Evolutionary conservation across 1,140 invertebrate genomes (phyloP).

Genomic region (Platyscapa corneri): DNA sequence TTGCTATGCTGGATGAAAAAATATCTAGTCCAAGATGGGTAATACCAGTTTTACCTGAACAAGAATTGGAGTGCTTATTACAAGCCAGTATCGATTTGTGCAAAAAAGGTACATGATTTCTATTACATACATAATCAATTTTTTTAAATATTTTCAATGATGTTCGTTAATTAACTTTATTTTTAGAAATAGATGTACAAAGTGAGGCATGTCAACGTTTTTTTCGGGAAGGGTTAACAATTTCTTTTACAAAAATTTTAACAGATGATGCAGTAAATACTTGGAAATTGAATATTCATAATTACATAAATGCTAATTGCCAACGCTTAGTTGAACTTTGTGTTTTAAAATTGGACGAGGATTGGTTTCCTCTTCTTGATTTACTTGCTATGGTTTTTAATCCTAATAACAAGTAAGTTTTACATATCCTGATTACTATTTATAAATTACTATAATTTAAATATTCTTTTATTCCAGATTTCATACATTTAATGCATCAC

Average conservation of each 20-base stretch:
- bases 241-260: constrained; percentile 97
- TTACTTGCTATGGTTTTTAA: constrained; percentile 94
- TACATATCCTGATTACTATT: neutral
- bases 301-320: constrained; percentile 95
- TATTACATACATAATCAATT: constrained; percentile 26
- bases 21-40: constrained; percentile 96
- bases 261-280: constrained; percentile 98
- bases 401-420: constrained; percentile 89
- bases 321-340: constrained; percentile 93
- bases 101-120: constrained; percentile 78
- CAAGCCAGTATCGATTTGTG: constrained; percentile 92
- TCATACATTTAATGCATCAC: constrained; percentile 92
- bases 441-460: neutral
- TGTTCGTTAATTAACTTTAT: constrained; percentile 8
- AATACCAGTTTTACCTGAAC: constrained; percentile 95
- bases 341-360: constrained; percentile 91
- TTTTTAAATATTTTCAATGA: neutral
- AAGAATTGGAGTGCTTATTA: constrained; percentile 94
- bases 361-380: constrained; percentile 95
- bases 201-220: constrained; percentile 95
- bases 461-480: constrained; percentile 78
- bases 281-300: constrained; percentile 98
- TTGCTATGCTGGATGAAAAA: constrained; percentile 94
- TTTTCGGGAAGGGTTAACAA: constrained; percentile 94
- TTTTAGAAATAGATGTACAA: constrained; percentile 87